Conservation (phyloP, 2,113 vertebrate genomes). For the Protobothrops mucrosquamatus region DNA sequence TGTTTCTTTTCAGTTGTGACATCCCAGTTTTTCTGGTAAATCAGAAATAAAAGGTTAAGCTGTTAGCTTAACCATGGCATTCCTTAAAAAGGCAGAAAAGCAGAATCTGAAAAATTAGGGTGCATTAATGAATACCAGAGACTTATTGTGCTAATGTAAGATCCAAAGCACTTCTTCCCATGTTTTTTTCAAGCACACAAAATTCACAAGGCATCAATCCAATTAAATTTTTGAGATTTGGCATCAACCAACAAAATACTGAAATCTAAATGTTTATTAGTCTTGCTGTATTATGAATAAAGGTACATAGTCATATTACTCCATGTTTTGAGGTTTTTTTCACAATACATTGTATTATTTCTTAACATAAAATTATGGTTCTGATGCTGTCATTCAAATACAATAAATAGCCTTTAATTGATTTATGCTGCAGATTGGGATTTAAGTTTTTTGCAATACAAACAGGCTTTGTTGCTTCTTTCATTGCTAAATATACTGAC, state of each 20-base stretch:
- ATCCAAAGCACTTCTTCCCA: not conserved
- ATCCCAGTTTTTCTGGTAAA: not conserved
- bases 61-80: not conserved
- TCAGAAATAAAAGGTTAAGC: not conserved
- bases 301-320: not conserved
- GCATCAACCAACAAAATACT: not conserved
- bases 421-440: not conserved
- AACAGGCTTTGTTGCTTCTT: not conserved
- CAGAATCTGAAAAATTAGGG: not conserved
- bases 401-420: not conserved
- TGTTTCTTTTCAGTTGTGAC: not conserved
- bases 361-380: not conserved
- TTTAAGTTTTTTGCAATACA: not conserved
- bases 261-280: not conserved
- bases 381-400: not conserved
- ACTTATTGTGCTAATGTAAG: not conserved
- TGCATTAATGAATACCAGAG: not conserved
- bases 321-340: not conserved
- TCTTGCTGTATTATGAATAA: not conserved
- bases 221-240: not conserved
- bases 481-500: not conserved
- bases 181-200: not conserved
- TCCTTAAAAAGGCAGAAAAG: not conserved
- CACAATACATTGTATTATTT: not conserved
- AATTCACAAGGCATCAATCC: not conserved